Percentiles rank a stretch among this genome's conserved stretches.
These are phyloP conservation scores for Orthonyx spaldingii DNA, from an alignment of 2,113 vertebrate species.

Conservation along the genomic window DNA sequence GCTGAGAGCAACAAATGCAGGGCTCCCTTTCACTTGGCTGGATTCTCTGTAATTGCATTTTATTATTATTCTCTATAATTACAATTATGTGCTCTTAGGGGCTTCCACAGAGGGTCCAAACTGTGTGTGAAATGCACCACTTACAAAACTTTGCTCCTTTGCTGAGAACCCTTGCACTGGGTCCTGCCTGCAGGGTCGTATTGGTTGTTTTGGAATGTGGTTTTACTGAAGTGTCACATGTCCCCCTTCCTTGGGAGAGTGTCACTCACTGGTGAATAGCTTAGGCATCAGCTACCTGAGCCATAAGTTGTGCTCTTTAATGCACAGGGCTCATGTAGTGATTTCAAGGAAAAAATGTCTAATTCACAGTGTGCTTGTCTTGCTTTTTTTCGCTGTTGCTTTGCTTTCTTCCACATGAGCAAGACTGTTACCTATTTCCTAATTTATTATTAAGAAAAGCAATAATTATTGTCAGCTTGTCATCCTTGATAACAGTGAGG, in stretches of 20 bases:
- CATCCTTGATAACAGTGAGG: background rate
- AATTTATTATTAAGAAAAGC: background rate
- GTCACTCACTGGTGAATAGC: background rate
- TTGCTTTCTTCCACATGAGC: background rate
- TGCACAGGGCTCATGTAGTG: background rate
- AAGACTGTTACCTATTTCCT: background rate
- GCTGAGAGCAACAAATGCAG: background rate
- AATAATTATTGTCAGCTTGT: background rate
- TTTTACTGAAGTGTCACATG: background rate
- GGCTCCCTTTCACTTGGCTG: background rate
- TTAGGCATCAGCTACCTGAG: fast-evolving
- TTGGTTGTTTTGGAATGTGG: background rate
- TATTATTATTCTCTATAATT: background rate
- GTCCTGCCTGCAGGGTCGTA: fast-evolving
- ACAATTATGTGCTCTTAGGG: background rate
- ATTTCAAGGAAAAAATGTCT: background rate
- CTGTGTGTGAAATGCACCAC: background rate
- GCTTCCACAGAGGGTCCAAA: background rate
- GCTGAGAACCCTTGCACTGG: background rate
- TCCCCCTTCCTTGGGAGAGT: background rate
- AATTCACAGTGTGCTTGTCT: background rate
- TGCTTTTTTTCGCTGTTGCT: background rate
- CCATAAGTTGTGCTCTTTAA: background rate
- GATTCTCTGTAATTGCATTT: background rate
- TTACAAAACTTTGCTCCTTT: fast-evolving